A percentile compares a stretch with the other conserved stretches of the same genome.
Evolutionary conservation across 2,888 invertebrate species (phyloP).

Genomic region (Drosophila hamatofila): DNA sequence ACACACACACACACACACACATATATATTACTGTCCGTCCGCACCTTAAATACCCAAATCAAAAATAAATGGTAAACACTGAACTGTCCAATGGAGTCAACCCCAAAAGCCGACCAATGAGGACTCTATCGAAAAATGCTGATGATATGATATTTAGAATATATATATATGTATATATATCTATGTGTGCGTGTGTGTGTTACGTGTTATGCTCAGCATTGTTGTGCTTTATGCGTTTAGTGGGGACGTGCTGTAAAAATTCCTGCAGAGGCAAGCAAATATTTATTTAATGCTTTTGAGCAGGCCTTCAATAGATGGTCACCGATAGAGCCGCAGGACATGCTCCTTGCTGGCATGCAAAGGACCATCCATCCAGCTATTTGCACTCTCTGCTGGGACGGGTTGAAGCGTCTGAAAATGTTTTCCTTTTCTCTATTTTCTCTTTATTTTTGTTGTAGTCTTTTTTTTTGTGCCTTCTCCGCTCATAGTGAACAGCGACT

Average conservation of each 20-base stretch:
- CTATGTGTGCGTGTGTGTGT: conserved; percentile 13
- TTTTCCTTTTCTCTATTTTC: conserved; percentile 2
- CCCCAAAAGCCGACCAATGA: conserved; percentile 42
- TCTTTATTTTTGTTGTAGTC: background rate
- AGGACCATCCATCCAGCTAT: conserved; percentile 43
- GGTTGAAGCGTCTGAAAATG: background rate
- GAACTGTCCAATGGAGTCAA: conserved; percentile 62
- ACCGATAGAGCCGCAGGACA: conserved; percentile 37
- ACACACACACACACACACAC: conserved; percentile 28
- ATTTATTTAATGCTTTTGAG: conserved; percentile 77
- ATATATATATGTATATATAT: conserved; percentile 29
- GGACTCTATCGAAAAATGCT: conserved; percentile 77
- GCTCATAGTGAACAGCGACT: conserved; percentile 29
- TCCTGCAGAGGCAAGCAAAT: conserved; percentile 79
- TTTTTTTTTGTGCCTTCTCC: background rate
- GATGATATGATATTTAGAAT: conserved; percentile 79
- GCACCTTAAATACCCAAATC: conserved; percentile 82
- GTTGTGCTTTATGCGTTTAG: conserved; percentile 53
- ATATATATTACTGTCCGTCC: conserved; percentile 57
- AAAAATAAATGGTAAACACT: conserved; percentile 81
- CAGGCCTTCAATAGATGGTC: conserved; percentile 57
- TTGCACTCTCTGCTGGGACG: conserved; percentile 26
- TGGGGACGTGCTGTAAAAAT: conserved; percentile 70
- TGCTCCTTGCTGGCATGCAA: conserved; percentile 46
- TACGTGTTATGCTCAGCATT: conserved; percentile 30